These are phyloP conservation scores for Heliocidaris erythrogramma DNA, from an alignment of 35 echinoderm and acorn worm genomes.

Conservation along the genomic window DNA sequence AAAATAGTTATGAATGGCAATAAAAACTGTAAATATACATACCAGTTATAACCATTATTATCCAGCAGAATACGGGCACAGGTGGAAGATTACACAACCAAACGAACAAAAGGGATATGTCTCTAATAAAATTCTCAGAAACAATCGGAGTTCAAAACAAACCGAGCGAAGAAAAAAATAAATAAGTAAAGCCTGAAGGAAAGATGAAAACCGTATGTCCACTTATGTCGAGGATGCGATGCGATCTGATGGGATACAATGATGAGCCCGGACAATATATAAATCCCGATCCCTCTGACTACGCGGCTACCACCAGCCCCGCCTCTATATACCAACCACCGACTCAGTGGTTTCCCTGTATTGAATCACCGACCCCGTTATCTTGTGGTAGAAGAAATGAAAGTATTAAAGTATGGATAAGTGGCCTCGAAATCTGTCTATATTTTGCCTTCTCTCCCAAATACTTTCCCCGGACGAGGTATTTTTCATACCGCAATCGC, in stretches of 20 bases:
- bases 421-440: background rate
- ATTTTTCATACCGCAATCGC: slow-evolving; percentile 1
- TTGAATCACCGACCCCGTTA: background rate
- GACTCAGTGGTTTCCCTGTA: background rate
- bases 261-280: background rate
- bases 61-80: background rate
- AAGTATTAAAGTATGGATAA: background rate
- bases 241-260: background rate
- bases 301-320: background rate
- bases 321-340: background rate
- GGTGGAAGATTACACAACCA: background rate
- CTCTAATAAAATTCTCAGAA: background rate
- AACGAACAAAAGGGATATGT: background rate
- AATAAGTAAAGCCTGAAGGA: background rate
- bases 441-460: background rate
- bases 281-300: background rate
- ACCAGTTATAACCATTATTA: slow-evolving; percentile 5
- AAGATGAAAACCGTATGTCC: background rate
- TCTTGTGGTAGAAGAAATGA: background rate
- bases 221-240: background rate
- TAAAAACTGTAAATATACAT: background rate
- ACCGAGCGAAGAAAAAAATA: background rate
- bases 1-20: background rate
- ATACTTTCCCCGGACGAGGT: background rate
- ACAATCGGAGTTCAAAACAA: background rate